Conservation (phyloP, 2,797 vertebrate genomes). For the Diceros bicornis region DNA sequence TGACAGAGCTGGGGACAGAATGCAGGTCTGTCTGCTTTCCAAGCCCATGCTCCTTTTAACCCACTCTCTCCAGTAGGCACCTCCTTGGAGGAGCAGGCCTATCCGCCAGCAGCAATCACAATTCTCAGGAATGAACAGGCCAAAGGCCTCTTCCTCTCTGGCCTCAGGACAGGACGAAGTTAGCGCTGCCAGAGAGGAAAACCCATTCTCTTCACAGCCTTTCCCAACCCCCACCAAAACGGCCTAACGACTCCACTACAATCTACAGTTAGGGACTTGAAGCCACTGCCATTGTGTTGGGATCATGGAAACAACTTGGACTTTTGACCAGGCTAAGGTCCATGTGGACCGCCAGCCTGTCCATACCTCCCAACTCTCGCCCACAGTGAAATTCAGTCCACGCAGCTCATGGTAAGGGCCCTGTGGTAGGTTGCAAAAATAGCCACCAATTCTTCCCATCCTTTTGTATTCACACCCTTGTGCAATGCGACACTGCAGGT, state of each 20-base stretch:
- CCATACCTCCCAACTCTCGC: not conserved
- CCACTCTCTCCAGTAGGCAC: too few relatives aligned
- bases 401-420: not conserved
- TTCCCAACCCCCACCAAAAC: not conserved
- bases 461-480: not conserved
- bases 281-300: not conserved
- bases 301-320: not conserved
- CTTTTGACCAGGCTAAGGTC: not conserved
- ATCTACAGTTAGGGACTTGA: not conserved
- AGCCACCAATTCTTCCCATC: not conserved
- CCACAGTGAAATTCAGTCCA: not conserved
- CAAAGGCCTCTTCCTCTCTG: not conserved
- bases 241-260: not conserved
- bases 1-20: not conserved
- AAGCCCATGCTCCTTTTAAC: not conserved
- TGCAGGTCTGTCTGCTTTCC: not conserved
- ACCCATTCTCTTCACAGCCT: not conserved
- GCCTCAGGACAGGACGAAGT: not conserved
- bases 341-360: accelerated
- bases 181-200: not conserved
- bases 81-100: not conserved
- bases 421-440: not conserved
- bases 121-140: not conserved
- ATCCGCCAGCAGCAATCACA: not conserved
- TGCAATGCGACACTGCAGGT: not conserved